These are phyloP conservation scores for Alloscopus bannaensis DNA, from an alignment of 2,888 invertebrate genomes.

Conservation along the genomic window DNA sequence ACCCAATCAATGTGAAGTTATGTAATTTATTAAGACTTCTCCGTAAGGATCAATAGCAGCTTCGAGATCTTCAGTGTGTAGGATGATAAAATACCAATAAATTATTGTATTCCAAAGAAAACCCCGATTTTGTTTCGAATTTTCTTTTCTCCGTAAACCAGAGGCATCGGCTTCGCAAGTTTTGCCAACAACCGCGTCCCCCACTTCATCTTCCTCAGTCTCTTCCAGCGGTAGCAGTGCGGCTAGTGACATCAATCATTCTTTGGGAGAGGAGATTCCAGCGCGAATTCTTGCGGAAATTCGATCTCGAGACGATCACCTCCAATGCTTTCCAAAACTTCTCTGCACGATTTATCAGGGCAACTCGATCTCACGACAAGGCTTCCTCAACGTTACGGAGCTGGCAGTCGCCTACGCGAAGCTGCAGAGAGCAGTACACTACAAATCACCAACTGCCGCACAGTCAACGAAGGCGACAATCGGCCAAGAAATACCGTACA, in stretches of 20 bases:
- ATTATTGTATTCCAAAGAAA: too few species aligned
- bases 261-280: conserved; percentile 43
- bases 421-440: conserved; percentile 42
- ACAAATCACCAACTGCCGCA: conserved; percentile 25
- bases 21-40: too few species aligned
- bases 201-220: not conserved
- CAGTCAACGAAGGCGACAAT: conserved; percentile 20
- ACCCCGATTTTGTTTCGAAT: not conserved
- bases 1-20: too few species aligned
- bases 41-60: too few species aligned
- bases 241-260: conserved; percentile 18
- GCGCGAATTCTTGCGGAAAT: conserved; percentile 35
- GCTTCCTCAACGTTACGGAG: conserved; percentile 36
- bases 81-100: too few species aligned
- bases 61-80: too few species aligned
- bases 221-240: not conserved
- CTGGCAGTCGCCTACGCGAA: conserved; percentile 45
- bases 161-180: conserved; percentile 16
- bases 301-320: conserved; percentile 36
- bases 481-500: conserved; percentile 12
- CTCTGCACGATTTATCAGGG: conserved; percentile 56
- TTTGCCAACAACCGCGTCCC: conserved; percentile 3
- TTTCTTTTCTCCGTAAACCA: conserved; percentile 2
- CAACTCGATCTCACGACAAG: conserved; percentile 31
- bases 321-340: conserved; percentile 53